Percentiles rank a stretch among this genome's conserved stretches.
These are phyloP conservation scores for Cheilosia vernalis DNA, from an alignment of 2,888 invertebrate genomes.

Conservation along the genomic window DNA sequence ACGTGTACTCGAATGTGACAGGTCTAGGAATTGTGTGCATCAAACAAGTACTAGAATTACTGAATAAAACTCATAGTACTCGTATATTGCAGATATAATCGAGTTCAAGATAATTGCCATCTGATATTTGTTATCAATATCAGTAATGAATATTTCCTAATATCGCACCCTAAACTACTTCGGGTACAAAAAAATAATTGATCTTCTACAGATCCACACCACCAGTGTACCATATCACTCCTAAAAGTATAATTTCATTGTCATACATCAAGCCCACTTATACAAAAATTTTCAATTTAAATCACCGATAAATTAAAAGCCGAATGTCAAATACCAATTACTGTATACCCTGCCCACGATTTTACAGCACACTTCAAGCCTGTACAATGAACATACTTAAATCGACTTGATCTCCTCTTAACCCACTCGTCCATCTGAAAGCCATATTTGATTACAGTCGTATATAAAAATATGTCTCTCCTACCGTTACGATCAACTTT, in stretches of 20 bases:
- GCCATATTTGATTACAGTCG: neutral
- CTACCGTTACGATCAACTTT: slow-evolving; percentile 59
- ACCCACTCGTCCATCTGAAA: slow-evolving; percentile 19
- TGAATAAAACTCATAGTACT: no score
- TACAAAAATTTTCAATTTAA: neutral
- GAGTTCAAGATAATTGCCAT: no score
- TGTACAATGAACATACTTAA: neutral
- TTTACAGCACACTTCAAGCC: neutral
- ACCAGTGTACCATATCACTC: no score
- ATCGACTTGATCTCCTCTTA: slow-evolving; percentile 10
- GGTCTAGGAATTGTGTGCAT: no score
- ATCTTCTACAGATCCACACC: no score
- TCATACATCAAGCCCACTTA: neutral
- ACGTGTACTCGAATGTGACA: no score
- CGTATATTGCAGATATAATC: no score
- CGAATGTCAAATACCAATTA: slow-evolving; percentile 9
- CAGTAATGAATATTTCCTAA: neutral
- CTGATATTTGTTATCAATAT: no score
- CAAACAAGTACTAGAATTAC: no score
- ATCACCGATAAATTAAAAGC: slow-evolving; percentile 12
- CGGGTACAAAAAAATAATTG: no score
- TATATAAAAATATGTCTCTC: slow-evolving; percentile 9
- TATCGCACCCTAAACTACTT: no score
- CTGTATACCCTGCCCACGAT: slow-evolving; percentile 28
- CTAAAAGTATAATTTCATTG: neutral